These are phyloP conservation scores for Ptychochromis oligacanthus DNA, from an alignment of 2,113 vertebrate species.

Conservation along the genomic window DNA sequence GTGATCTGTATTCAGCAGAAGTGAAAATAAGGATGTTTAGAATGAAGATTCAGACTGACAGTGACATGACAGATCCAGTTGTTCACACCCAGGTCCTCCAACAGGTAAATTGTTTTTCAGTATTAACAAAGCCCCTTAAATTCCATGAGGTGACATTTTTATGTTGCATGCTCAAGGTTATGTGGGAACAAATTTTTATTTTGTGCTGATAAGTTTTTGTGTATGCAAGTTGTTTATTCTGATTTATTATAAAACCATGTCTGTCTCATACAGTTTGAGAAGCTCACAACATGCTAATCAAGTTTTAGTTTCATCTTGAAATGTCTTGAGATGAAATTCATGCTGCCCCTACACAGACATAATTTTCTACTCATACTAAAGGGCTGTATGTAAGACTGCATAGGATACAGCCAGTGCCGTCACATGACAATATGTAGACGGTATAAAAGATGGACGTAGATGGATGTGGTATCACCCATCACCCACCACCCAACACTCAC, in stretches of 20 bases:
- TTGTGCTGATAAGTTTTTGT: too few species aligned
- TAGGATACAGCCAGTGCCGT: not conserved
- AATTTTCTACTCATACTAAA: not conserved
- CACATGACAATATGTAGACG: not conserved
- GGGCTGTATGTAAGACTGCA: not conserved
- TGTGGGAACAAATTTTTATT: too few species aligned
- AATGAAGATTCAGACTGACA: fast-evolving
- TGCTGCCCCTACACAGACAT: not conserved
- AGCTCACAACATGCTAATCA: too few species aligned
- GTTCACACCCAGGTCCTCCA: not conserved
- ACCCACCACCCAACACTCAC: too few species aligned
- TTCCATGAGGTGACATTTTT: not conserved
- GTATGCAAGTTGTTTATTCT: too few species aligned
- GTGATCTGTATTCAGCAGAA: not conserved
- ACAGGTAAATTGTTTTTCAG: not conserved
- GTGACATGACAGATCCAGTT: not conserved
- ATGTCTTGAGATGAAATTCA: too few species aligned
- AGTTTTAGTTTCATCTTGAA: too few species aligned
- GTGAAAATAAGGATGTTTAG: too few species aligned
- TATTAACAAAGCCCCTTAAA: not conserved
- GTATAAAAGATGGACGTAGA: too few species aligned
- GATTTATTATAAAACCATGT: too few species aligned
- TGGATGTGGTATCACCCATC: too few species aligned
- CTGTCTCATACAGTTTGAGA: too few species aligned
- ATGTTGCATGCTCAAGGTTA: not conserved